phyloP scores from a whole-genome alignment of 23 tunicate species.

The Halocynthia roretzi region DNA sequence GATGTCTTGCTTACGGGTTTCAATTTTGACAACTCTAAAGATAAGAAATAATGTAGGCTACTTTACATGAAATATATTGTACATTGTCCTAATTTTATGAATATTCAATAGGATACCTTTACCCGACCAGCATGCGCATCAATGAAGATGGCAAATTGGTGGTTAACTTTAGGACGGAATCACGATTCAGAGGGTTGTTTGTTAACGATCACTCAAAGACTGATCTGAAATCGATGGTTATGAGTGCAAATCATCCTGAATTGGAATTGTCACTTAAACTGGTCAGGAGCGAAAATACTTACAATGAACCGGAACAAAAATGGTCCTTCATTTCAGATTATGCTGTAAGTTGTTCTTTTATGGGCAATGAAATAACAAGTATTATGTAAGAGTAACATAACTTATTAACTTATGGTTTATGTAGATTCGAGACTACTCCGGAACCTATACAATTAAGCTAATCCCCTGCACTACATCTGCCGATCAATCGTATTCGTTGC shows the following conservation, averaged over 20 bases:
- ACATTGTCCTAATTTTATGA: neutral
- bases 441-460: slow-evolving; percentile 86
- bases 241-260: slow-evolving; percentile 82
- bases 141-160: slow-evolving; percentile 91
- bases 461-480: slow-evolving; percentile 89
- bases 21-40: neutral
- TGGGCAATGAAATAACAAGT: neutral
- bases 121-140: slow-evolving; percentile 95
- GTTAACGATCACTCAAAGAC: slow-evolving; percentile 80
- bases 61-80: too few relatives aligned
- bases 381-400: neutral
- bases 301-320: slow-evolving; percentile 86
- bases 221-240: slow-evolving; percentile 70
- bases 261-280: slow-evolving; percentile 58
- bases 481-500: slow-evolving; percentile 45
- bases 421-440: slow-evolving; percentile 94
- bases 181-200: slow-evolving; percentile 91
- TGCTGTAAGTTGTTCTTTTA: slow-evolving; percentile 55
- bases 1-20: neutral
- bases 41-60: too few relatives aligned
- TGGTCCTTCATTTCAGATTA: slow-evolving; percentile 95
- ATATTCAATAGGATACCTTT: slow-evolving; percentile 47
- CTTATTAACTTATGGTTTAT: neutral
- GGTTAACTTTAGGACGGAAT: slow-evolving; percentile 91
- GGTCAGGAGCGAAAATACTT: slow-evolving; percentile 68